phyloP scores from a whole-genome alignment of 2,888 invertebrate genomes.

The Drosophila colorata region DNA sequence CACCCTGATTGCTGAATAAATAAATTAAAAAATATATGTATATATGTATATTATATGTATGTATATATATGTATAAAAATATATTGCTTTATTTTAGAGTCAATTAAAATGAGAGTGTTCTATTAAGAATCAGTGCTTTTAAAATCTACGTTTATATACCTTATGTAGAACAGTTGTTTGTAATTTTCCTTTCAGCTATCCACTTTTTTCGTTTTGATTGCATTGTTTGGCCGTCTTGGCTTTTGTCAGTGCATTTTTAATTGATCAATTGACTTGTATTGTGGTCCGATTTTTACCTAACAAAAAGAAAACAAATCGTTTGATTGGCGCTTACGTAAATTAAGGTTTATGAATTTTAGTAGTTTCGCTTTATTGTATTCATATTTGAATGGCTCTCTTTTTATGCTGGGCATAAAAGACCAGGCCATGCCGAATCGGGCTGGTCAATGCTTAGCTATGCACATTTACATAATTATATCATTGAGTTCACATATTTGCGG shows the following conservation, averaged over 20 bases:
- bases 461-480: slow-evolving; percentile 72
- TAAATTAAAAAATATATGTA: no score
- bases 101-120: no score
- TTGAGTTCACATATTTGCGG: slow-evolving; percentile 31
- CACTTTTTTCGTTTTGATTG: slow-evolving; percentile 18
- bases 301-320: slow-evolving; percentile 49
- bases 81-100: no score
- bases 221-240: slow-evolving; percentile 13
- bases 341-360: slow-evolving; percentile 56
- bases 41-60: no score
- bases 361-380: slow-evolving; percentile 40
- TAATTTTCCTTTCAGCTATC: no score
- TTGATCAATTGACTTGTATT: slow-evolving; percentile 70
- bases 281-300: slow-evolving; percentile 32
- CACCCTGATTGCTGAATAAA: no score
- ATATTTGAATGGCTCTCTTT: slow-evolving; percentile 56
- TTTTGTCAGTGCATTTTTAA: slow-evolving; percentile 54
- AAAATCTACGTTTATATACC: no score
- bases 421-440: slow-evolving; percentile 5
- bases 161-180: background rate
- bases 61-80: no score
- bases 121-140: no score
- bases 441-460: slow-evolving; percentile 31
- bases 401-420: slow-evolving; percentile 41
- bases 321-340: slow-evolving; percentile 72